Conservation (phyloP, 2,113 vertebrate species). For the Tricholaema leucomelas region DNA sequence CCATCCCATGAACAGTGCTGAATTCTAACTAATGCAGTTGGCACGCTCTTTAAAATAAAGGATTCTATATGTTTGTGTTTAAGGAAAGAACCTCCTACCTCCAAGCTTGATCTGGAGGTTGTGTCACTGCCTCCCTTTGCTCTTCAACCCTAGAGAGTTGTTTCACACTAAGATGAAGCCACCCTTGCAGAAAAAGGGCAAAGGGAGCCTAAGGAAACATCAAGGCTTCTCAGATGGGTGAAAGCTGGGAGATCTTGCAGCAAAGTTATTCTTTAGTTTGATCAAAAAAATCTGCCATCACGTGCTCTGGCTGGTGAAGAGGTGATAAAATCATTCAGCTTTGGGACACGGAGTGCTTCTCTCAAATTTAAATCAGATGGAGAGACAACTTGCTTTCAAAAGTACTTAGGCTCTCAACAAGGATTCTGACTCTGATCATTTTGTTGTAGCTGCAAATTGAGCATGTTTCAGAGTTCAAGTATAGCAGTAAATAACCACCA, state of each 20-base stretch:
- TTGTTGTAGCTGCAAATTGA: background rate
- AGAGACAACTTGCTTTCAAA: constrained; percentile 35
- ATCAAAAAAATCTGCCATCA: constrained; percentile 50
- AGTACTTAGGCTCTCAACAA: constrained; percentile 10
- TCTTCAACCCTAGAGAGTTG: background rate
- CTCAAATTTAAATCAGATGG: constrained; percentile 59
- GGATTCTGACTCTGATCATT: background rate
- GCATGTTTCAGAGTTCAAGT: background rate
- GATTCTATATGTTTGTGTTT: background rate
- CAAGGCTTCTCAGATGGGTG: constrained; percentile 11
- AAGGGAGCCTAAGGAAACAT: constrained; percentile 21
- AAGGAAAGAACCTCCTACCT: background rate
- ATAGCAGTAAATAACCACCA: background rate
- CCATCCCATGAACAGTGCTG: background rate
- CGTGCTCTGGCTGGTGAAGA: constrained; percentile 40
- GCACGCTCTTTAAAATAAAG: background rate
- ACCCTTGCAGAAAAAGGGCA: background rate
- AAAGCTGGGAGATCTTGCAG: constrained; percentile 30
- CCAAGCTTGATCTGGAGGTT: background rate
- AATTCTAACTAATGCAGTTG: background rate
- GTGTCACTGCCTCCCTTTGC: background rate
- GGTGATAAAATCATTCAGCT: constrained; percentile 62
- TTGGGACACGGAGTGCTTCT: constrained; percentile 1
- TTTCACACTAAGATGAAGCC: background rate
- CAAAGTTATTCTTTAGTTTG: constrained; percentile 1